Base-by-base conservation (phyloP, 2,113 vertebrate species). In the Alethe castanea region DNA sequence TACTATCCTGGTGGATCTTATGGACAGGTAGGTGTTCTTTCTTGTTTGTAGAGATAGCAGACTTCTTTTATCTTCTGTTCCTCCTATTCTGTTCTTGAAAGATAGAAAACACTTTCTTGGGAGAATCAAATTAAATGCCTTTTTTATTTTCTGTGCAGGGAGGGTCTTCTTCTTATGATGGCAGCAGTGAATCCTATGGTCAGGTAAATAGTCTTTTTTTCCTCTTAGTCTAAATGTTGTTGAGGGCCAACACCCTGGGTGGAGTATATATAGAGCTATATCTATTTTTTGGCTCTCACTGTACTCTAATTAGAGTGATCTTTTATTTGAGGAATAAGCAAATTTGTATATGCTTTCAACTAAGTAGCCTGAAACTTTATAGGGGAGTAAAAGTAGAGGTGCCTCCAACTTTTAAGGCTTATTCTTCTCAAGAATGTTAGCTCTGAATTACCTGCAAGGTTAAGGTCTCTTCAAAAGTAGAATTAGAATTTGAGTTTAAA, bases 151-250 rank as follows among this genome's bases (percentile, higher is more conserved):
- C 28, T 88, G 5, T 53, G 12, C 54, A 95, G 95, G 95, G 74
- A 38, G 96, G 81, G 0, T 86, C 90, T 77, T 90, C 96, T 42
- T 9, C 2, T 42, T 94, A 90, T 40, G 96, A 94, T 23, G 44
- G 92, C 33, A 78, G 35, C 53, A 69, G 74, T 73, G 96, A 92
- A 80, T 96, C 96, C 33, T 93, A 96, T 4, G 85, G 90, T 53
- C 96, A 93, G 94, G 96, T 96, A 86, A 76, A 54, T 23, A 33
- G 2, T 24, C 12, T 42, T 23, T 50, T 64, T 40, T 9, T 47
- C 8, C 8, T 16, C 6, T 81, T 52, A 40, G 4, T n/a, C 11
- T 36, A 61, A 40, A 60, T 1, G 14, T 17, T 91, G 5, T 20
- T 71, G 19, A 84, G 12, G 38, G 8, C 24, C 7, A 76, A 5